A percentile compares a stretch with the other conserved stretches of the same genome.
Evolutionary conservation across 1,140 invertebrate species (phyloP).

Genomic region (Paralvinella palmiformis): DNA sequence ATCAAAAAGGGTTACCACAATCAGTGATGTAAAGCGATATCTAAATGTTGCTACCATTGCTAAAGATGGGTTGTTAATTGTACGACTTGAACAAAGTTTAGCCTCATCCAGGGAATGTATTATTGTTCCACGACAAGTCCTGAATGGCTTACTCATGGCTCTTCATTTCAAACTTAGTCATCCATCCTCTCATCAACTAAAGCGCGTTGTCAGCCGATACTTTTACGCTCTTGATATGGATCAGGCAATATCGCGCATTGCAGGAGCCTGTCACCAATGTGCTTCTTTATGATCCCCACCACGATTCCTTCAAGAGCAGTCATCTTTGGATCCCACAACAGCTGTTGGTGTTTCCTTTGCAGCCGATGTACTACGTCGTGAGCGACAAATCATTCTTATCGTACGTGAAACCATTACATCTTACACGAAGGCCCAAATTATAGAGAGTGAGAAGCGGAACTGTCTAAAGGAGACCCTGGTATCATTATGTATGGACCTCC

Average conservation of each 20-base stretch:
- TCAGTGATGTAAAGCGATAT: no score
- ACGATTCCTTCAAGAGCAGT: background rate
- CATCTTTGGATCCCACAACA: background rate
- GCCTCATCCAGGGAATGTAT: conserved; percentile 23
- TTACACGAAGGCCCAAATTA: no score
- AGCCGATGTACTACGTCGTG: no score
- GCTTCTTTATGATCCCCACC: background rate
- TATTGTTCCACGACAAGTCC: conserved; percentile 21
- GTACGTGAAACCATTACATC: no score
- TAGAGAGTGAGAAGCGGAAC: no score
- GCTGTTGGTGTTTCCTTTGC: background rate
- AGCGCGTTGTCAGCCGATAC: conserved; percentile 18
- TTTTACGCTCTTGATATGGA: conserved; percentile 25
- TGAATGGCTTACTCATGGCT: conserved; percentile 24
- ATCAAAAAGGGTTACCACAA: no score
- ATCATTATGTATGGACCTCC: no score
- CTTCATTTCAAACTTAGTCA: conserved; percentile 27
- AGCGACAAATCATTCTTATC: no score
- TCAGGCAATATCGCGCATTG: background rate
- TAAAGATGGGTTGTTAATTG: no score
- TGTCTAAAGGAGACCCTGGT: no score
- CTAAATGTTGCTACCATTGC: no score
- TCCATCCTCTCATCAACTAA: conserved; percentile 20
- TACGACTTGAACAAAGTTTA: no score
- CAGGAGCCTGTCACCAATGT: background rate